Percentiles rank a stretch among this genome's conserved stretches.
These are phyloP conservation scores for Stenopsyche tienmushanensis DNA, from an alignment of 1,140 invertebrate genomes.

Conservation along the genomic window DNA sequence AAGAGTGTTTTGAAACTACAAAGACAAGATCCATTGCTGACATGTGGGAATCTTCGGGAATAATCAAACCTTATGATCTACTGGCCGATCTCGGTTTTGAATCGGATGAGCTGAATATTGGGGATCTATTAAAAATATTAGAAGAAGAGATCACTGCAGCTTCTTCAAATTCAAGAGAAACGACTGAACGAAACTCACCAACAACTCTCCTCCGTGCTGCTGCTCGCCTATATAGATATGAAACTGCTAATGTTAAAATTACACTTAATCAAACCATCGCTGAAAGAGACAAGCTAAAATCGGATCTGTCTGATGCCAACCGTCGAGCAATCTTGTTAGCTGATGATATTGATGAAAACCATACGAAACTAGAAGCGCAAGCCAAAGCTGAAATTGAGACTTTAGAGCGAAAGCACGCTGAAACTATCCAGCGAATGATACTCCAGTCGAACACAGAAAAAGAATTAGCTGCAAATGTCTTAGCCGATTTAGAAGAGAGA, in stretches of 20 bases:
- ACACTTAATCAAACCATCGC: conserved; percentile 44
- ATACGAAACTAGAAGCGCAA: conserved; percentile 74
- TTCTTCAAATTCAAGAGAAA: conserved; percentile 45
- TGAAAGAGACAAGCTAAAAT: conserved; percentile 68
- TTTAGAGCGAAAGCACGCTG: conserved; percentile 73
- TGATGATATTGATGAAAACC: conserved; percentile 87
- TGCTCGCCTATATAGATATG: conserved; percentile 45
- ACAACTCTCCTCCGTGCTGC: conserved; percentile 46
- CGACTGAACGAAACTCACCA: conserved; percentile 41
- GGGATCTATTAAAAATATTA: conserved; percentile 69
- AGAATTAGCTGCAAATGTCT: conserved; percentile 61
- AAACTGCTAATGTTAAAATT: conserved; percentile 42
- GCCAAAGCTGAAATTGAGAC: conserved; percentile 66
- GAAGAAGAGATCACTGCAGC: conserved; percentile 71
- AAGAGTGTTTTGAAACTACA: too few species aligned
- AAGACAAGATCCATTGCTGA: conserved; percentile 55
- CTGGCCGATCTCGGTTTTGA: conserved; percentile 71
- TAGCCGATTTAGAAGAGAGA: conserved; percentile 58
- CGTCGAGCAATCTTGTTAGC: conserved; percentile 74
- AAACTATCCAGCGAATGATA: conserved; percentile 69
- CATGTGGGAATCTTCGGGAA: conserved; percentile 70
- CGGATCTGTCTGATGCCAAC: conserved; percentile 79
- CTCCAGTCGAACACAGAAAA: conserved; percentile 67
- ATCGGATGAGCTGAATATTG: conserved; percentile 62
- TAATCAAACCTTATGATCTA: conserved; percentile 62